phyloP scores from a whole-genome alignment of 2,113 vertebrate species.

The Carettochelys insculpta region DNA sequence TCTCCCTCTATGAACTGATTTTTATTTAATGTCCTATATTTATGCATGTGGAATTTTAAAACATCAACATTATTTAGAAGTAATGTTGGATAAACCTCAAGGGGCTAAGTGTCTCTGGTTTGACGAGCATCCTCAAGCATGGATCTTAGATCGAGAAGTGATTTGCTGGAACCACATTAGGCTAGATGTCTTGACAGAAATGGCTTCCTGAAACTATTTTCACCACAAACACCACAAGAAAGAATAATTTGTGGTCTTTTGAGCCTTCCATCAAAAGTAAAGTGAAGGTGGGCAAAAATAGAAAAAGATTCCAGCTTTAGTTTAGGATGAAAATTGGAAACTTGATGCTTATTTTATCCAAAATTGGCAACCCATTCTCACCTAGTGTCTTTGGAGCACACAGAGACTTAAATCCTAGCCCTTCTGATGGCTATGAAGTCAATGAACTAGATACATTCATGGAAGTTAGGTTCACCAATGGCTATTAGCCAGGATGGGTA shows the following conservation, averaged over 20 bases:
- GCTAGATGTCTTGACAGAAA: neutral
- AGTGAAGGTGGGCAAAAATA: neutral
- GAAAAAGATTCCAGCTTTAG: neutral
- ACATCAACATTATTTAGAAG: neutral
- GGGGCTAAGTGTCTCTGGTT: neutral
- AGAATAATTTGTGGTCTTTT: neutral
- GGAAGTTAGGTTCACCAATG: no score
- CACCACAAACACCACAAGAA: neutral
- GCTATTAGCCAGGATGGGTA: no score
- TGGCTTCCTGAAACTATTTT: neutral
- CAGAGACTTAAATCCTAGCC: neutral
- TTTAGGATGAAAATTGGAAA: neutral
- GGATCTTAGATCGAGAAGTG: neutral
- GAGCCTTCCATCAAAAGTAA: neutral
- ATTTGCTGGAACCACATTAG: neutral
- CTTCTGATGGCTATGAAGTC: no score
- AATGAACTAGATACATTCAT: no score
- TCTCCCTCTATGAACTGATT: neutral
- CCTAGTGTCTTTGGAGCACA: neutral
- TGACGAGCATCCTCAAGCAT: neutral
- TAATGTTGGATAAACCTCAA: neutral
- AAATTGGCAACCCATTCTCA: neutral
- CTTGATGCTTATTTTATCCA: neutral
- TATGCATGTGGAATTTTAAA: neutral
- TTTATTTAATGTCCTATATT: conserved; percentile 1